phyloP scores from a whole-genome alignment of 1,140 invertebrate species.

The Doryteuthis pealeii region DNA sequence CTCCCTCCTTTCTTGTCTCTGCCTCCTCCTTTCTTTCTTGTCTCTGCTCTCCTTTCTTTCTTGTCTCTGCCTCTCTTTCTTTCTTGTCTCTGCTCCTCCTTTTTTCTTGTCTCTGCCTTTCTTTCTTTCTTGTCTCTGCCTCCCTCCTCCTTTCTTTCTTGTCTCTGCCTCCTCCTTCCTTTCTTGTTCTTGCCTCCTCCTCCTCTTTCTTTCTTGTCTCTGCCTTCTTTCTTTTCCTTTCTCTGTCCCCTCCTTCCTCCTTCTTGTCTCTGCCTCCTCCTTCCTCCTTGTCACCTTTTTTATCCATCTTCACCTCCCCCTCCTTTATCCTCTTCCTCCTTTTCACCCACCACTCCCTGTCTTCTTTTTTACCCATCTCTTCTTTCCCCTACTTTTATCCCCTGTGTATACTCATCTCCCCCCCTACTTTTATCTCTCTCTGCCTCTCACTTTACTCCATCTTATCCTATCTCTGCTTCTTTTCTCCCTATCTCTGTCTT shows the following conservation, averaged over 20 bases:
- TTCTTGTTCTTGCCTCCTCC: background rate
- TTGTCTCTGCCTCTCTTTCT: background rate
- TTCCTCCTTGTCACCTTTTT: background rate
- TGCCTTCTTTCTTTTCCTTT: background rate
- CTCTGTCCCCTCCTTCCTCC: background rate
- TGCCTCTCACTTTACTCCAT: background rate
- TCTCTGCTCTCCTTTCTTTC: background rate
- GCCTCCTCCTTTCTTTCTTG: background rate
- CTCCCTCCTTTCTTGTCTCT: background rate
- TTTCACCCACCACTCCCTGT: background rate
- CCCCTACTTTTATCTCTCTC: background rate
- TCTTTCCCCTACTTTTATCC: background rate
- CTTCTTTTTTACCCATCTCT: background rate
- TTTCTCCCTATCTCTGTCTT: background rate
- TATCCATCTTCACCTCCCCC: background rate
- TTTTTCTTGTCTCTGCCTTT: background rate
- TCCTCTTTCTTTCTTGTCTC: background rate
- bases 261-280: background rate
- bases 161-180: background rate
- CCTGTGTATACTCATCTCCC: background rate
- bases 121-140: background rate
- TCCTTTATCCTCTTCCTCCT: background rate
- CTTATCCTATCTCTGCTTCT: background rate
- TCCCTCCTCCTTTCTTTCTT: background rate
- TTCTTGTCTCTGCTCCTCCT: background rate